Evolutionary conservation across 2,888 invertebrate genomes (phyloP).

Genomic region (Odontomyia ornata): DNA sequence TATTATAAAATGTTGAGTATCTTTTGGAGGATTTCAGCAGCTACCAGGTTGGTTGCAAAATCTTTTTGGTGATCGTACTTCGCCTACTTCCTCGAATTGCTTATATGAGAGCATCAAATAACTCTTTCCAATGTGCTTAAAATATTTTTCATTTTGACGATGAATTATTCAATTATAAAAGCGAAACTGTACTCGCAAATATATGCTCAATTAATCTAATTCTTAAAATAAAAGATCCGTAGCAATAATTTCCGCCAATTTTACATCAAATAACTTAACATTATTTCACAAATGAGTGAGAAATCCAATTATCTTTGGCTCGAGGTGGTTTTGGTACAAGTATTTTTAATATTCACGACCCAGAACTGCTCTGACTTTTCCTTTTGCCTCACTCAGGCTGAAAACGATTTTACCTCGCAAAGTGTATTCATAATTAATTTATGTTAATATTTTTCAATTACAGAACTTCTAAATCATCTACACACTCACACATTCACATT

Average conservation of each 20-base stretch:
- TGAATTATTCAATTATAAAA: background rate
- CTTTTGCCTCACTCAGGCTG: background rate
- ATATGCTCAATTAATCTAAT: conserved; percentile 9
- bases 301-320: conserved; percentile 18
- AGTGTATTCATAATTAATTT: conserved; percentile 1
- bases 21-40: too few species aligned
- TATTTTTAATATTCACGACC: conserved; percentile 28
- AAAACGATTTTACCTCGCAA: background rate
- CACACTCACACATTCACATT: too few species aligned
- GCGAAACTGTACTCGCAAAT: too few species aligned
- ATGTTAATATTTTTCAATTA: conserved; percentile 8
- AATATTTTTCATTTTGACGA: background rate
- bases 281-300: conserved; percentile 1
- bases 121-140: too few species aligned
- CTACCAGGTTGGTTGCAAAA: too few species aligned
- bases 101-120: too few species aligned
- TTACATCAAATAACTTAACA: background rate
- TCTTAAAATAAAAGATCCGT: background rate
- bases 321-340: background rate
- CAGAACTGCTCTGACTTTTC: conserved; percentile 21
- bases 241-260: background rate
- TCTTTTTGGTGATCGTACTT: too few species aligned
- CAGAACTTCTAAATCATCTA: background rate
- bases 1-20: too few species aligned
- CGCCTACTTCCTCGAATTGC: too few species aligned